These are phyloP conservation scores for Lasioglossum albipes DNA, from an alignment of 1,140 invertebrate species.

Conservation along the genomic window DNA sequence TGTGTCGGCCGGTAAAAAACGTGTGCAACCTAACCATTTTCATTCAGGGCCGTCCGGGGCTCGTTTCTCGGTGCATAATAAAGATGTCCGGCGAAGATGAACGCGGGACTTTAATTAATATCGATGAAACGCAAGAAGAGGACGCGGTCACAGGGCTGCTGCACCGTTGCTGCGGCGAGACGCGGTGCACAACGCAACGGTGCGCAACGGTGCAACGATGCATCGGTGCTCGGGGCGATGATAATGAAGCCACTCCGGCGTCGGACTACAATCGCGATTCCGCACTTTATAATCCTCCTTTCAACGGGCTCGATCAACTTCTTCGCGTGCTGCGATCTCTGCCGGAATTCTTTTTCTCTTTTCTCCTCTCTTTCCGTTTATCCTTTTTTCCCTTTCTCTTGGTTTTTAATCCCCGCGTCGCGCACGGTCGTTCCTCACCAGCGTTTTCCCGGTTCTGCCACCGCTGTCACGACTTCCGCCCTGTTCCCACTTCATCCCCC, in stretches of 20 bases:
- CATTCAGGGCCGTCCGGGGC: neutral
- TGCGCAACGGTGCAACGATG: too few relatives aligned
- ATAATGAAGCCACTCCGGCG: constrained; percentile 34
- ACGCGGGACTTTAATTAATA: constrained; percentile 40
- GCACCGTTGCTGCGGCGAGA: too few relatives aligned
- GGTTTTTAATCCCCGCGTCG: neutral
- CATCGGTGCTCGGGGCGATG: constrained; percentile 21
- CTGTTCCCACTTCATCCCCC: neutral
- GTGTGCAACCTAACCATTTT: neutral
- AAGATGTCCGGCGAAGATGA: constrained; percentile 8
- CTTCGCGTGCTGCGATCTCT: neutral
- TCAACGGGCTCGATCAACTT: constrained; percentile 28
- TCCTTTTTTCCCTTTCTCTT: neutral
- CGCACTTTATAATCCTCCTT: constrained; percentile 32
- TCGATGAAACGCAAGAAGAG: constrained; percentile 38
- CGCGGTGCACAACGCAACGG: too few relatives aligned
- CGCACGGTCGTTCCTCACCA: constrained; percentile 14
- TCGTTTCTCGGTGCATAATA: constrained; percentile 11
- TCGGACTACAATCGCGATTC: constrained; percentile 31
- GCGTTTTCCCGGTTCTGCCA: neutral
- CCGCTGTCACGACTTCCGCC: too few relatives aligned
- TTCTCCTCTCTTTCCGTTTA: too few relatives aligned
- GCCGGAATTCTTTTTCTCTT: too few relatives aligned
- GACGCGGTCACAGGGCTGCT: neutral
- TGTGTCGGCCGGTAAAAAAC: neutral